Percentiles rank a stretch among this genome's conserved stretches.
Conservation (phyloP, 2,113 vertebrate genomes). For the Trachemys scripta region DNA sequence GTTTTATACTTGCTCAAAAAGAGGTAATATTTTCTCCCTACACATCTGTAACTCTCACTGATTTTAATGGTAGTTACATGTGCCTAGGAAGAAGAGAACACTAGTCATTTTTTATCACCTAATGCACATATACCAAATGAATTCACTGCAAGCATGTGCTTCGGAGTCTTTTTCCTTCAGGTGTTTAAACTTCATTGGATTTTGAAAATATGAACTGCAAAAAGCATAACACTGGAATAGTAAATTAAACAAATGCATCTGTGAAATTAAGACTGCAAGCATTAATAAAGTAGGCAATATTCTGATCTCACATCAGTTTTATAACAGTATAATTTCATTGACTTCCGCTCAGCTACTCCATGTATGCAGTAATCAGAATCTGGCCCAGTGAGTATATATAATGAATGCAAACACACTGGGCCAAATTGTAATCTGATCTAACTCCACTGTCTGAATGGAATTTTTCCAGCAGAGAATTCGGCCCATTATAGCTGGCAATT, state of each 20-base stretch:
- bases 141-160: not conserved
- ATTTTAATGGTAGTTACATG: not conserved
- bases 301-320: not conserved
- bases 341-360: constrained; percentile 49
- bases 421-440: constrained; percentile 51
- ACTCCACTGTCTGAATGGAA: constrained; percentile 55
- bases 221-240: not conserved
- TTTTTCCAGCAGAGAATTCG: constrained; percentile 72
- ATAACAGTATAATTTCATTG: not conserved
- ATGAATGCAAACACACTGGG: constrained; percentile 54
- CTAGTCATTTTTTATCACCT: not conserved
- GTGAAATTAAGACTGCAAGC: not conserved
- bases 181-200: not conserved
- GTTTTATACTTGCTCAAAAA: not conserved
- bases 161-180: not conserved
- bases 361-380: constrained; percentile 63
- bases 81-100: not conserved
- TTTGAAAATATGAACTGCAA: not conserved
- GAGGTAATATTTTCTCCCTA: not conserved
- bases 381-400: constrained; percentile 34
- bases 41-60: not conserved
- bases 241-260: constrained; percentile 3
- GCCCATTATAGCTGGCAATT: constrained; percentile 69
- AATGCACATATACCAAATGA: not conserved
- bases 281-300: constrained; percentile 48